A percentile compares a stretch with the other conserved stretches of the same genome.
These are phyloP conservation scores for Sciurus vulgaris DNA, from an alignment of 2,797 vertebrate genomes.

Conservation along the genomic window DNA sequence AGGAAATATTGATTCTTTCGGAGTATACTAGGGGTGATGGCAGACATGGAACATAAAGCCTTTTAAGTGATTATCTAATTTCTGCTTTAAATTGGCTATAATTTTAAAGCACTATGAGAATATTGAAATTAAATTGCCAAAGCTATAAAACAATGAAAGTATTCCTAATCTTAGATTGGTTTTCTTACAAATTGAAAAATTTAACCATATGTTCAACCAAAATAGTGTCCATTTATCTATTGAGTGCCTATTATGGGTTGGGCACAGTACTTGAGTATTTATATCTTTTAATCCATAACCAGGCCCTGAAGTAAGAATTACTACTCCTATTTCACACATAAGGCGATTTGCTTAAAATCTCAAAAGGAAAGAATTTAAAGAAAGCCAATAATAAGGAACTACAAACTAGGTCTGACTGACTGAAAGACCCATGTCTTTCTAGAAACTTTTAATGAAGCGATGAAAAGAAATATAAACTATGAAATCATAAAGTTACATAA, in stretches of 20 bases:
- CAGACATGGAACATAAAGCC: conserved; percentile 38
- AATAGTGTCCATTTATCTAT: neutral
- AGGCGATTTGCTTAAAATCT: conserved; percentile 36
- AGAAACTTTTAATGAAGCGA: conserved; percentile 55
- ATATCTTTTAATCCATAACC: conserved; percentile 17
- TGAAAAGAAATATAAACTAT: conserved; percentile 16
- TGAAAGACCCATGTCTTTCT: neutral
- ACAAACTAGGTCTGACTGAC: neutral
- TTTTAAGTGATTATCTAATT: conserved; percentile 44
- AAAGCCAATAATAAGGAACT: conserved; percentile 38
- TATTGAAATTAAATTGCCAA: conserved; percentile 57
- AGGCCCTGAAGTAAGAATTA: conserved; percentile 7
- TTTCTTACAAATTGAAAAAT: conserved; percentile 56
- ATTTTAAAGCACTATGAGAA: conserved; percentile 72
- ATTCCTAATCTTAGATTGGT: conserved; percentile 33
- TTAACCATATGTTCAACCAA: neutral
- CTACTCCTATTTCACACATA: neutral
- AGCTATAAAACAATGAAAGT: conserved; percentile 53
- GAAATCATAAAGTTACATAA: conserved; percentile 43
- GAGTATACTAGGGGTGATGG: neutral
- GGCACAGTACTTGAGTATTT: neutral
- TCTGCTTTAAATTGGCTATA: conserved; percentile 68
- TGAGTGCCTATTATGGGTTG: neutral
- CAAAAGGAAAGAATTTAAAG: conserved; percentile 30
- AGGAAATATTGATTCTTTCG: conserved; percentile 62